Evolutionary conservation across 2,888 invertebrate genomes (phyloP).

Genomic region (Heliconius erato): DNA sequence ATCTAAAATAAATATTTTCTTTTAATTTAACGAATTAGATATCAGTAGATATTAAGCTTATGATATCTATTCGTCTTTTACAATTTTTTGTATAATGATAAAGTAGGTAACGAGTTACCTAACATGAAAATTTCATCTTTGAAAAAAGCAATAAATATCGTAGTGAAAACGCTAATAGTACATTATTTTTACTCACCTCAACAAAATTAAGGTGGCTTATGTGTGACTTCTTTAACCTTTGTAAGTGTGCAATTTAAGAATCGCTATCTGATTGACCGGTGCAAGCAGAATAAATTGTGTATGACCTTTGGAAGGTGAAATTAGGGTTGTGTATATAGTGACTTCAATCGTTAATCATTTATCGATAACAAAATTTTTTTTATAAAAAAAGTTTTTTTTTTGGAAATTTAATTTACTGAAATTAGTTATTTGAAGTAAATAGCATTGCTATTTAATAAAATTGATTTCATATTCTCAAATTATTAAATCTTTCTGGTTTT

Average conservation of each 20-base stretch:
- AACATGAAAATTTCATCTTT: background rate
- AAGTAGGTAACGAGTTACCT: background rate
- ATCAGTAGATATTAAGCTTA: background rate
- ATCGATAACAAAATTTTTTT: background rate
- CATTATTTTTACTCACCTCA: conserved; percentile 29
- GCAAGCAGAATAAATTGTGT: conserved; percentile 51
- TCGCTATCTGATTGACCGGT: conserved; percentile 45
- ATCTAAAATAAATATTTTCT: conserved; percentile 11
- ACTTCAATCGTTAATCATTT: conserved; percentile 16
- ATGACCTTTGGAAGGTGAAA: conserved; percentile 84
- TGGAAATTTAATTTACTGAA: too few species aligned
- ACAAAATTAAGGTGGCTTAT: background rate
- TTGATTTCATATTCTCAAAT: too few species aligned
- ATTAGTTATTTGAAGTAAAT: too few species aligned
- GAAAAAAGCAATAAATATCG: background rate
- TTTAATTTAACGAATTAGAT: background rate
- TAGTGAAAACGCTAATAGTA: background rate
- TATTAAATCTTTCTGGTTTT: too few species aligned
- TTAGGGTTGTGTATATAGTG: conserved; percentile 57
- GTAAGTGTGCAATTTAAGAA: conserved; percentile 44
- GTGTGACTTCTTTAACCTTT: conserved; percentile 52
- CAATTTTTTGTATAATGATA: background rate
- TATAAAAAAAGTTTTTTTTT: background rate
- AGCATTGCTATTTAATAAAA: too few species aligned
- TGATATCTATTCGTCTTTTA: background rate